phyloP scores from a whole-genome alignment of 1,140 invertebrate species.

The Nomia melanderi region DNA sequence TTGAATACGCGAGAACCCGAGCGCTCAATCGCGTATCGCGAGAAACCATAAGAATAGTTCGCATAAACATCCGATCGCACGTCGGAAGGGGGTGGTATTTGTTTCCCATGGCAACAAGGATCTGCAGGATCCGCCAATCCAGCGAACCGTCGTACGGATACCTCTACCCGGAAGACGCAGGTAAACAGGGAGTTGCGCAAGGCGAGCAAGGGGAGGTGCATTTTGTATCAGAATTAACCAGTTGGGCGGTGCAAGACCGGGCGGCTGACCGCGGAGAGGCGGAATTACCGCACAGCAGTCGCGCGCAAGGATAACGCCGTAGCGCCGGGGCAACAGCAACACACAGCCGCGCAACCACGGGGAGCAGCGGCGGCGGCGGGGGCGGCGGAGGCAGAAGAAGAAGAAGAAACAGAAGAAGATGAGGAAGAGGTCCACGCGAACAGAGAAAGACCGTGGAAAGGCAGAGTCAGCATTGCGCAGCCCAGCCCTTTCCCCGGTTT shows the following conservation, averaged over 20 bases:
- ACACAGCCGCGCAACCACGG: too few relatives aligned
- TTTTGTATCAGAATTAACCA: conserved; percentile 44
- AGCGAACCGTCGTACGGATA: too few relatives aligned
- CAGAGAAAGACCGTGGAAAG: conserved; percentile 54
- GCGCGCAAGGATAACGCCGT: conserved; percentile 43
- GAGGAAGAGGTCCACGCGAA: not conserved
- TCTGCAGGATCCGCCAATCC: too few relatives aligned
- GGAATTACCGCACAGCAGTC: conserved; percentile 28
- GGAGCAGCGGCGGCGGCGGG: conserved; percentile 19
- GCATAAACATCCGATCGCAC: too few relatives aligned
- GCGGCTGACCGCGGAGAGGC: conserved; percentile 43
- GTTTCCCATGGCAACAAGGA: too few relatives aligned
- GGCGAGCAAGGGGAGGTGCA: not conserved
- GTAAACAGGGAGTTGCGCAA: not conserved
- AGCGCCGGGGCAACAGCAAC: too few relatives aligned
- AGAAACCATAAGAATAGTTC: too few relatives aligned
- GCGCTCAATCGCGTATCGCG: too few relatives aligned
- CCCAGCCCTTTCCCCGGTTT: conserved; percentile 64
- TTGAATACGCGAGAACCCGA: too few relatives aligned
- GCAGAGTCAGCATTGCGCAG: conserved; percentile 75
- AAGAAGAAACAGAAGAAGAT: conserved; percentile 30
- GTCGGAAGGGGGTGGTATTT: too few relatives aligned
- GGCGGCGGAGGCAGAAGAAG: conserved; percentile 12
- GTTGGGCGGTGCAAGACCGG: conserved; percentile 11
- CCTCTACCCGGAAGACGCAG: too few relatives aligned